Base-by-base conservation (phyloP, 2,797 vertebrate genomes). In the Vespertilio murinus region DNA sequence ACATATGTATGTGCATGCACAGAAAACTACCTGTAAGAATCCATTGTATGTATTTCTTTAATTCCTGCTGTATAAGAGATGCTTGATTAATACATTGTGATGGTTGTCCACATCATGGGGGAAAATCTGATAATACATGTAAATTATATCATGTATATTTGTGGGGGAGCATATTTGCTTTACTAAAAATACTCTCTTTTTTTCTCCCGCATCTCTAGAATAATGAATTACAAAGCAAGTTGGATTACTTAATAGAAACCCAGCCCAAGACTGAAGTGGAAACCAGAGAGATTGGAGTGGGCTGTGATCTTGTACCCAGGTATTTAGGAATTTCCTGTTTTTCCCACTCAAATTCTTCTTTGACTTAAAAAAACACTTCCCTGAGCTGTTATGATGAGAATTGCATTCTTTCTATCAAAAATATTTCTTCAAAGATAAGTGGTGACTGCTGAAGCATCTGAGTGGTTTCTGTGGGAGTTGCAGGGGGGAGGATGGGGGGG, bases 161-260 rank as follows among this genome's bases (percentile, higher is more conserved):
- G 22, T 45, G 49, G 23, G 45, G 22, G 13, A 83, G 65, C 16
- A 14, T 47, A 65, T 47, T 90, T 64, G 30, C 13, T 42, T 91
- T 73, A 65, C 81, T 94, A 61, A 96, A 71, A 73, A 28, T 47
- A 12, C 16, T 54, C n/a, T 42, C 11, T 42, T 75, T 47, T 69
- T 69, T 86, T 8, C 33, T 11, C 33, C 38, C 30, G 90, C 23
- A 2, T 92, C 28, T 86, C 75, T 97, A 99, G 99, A 99, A 99
- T 98, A 99, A 99, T 98, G 99, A 99, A 97, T 98, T 99, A 97
- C 99, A 99, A 98, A 99, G 99, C 98, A 99, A 99, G 97, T 97
- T 99, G 98, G 99, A 99, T 98, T 99, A 99, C 98, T 98, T 99
- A 98, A 98, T 98, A 98, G 99, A 99, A 99, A 99, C 98, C 92